Evolutionary conservation across 2,797 vertebrate species (phyloP), one percentile per base, ranked within the genome.

Genomic region (Enteromius mattozi): DNA sequence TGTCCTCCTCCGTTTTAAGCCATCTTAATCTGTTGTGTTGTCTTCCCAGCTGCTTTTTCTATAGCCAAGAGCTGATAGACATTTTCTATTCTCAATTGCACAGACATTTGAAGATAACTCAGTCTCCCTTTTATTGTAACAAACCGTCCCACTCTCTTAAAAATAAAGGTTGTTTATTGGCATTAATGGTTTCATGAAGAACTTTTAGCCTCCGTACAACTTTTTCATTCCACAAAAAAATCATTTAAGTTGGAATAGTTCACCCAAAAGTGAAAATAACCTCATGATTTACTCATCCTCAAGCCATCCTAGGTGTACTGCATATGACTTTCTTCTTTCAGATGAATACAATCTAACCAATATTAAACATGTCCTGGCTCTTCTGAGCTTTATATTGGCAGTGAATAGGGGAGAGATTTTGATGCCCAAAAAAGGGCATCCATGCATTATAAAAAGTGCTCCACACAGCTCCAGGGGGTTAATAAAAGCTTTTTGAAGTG

Each of bases 1-100:
- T 82, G 71, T 82, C 81, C 59, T 82, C 70, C 81, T 75, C 59
- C n/a, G 1, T 72, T 24, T 82, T 21, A 45, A 71, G 21, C 37
- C 80, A 17, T 74, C 80, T 63, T 74, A 49, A 13, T 74, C 8
- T 45, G 13, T 27, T 35, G 61, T 49, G 21, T 27, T 75, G 1
- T 65, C 56, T 63, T 72, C 4, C 30, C 42, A 12, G 40, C 27
- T 74, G 27, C 51, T 37, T 63, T 74, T 33, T 37, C 24, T 74
- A 17, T 74, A 12, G 49, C 49, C 54, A 30, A 70, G 79, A 80
- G 66, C 79, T 56, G 45, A 80, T 47, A 66, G 30, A 27, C 77
- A 33, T 24, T 54, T 24, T 12, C 35, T 27, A 12, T 61, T 37
- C 35, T 37, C 75, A 42, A n/a, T 27, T 35, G 21, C 21, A n/a